phyloP scores from a whole-genome alignment of 2,113 vertebrate species.

The Varanus salvator region DNA sequence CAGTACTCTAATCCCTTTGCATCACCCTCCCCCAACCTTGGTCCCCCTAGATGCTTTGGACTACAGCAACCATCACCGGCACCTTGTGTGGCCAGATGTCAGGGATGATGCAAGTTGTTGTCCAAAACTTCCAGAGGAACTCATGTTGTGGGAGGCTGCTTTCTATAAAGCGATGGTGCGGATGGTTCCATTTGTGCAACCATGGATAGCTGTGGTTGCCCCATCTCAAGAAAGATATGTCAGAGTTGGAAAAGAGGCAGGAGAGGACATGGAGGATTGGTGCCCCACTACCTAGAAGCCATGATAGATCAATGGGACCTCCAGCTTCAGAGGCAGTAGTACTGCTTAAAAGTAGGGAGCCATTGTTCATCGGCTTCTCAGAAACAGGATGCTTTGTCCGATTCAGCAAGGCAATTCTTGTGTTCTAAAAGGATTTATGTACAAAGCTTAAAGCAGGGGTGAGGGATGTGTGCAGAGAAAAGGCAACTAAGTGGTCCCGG shows the following conservation, averaged over 20 bases:
- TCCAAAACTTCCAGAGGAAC: not conserved
- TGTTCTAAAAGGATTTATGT: not conserved
- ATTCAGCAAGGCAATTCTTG: not conserved
- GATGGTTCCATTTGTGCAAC: not conserved
- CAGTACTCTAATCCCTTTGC: not conserved
- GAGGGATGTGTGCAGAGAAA: not conserved
- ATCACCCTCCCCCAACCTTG: too few relatives aligned
- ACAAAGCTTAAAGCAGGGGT: not conserved
- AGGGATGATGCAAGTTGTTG: not conserved
- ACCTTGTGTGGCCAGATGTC: too few relatives aligned
- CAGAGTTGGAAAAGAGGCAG: not conserved
- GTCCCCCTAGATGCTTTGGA: too few relatives aligned
- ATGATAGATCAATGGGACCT: not conserved
- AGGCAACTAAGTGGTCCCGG: not conserved
- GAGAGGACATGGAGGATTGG: not conserved
- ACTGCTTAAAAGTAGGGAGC: too few relatives aligned
- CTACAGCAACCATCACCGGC: too few relatives aligned
- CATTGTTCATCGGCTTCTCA: not conserved
- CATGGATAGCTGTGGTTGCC: not conserved
- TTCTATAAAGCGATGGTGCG: not conserved
- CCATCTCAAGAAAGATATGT: not conserved
- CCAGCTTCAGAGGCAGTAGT: not conserved
- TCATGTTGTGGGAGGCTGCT: not conserved
- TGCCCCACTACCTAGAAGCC: too few relatives aligned
- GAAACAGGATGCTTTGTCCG: not conserved